phyloP scores from a whole-genome alignment of 2,888 invertebrate species.

The Orthosia gothica region DNA sequence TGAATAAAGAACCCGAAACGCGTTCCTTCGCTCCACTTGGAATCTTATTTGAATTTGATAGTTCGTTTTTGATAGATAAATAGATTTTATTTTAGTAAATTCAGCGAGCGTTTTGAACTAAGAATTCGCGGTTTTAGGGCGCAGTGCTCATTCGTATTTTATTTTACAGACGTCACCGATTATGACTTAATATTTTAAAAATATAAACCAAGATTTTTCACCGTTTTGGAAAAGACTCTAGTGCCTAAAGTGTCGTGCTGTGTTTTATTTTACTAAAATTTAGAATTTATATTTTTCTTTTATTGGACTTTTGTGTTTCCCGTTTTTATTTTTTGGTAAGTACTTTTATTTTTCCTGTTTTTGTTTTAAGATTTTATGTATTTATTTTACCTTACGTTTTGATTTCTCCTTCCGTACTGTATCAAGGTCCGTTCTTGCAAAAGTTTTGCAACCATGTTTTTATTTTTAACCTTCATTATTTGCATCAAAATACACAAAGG shows the following conservation, averaged over 20 bases:
- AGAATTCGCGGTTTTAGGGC: slow-evolving; percentile 77
- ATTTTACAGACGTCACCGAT: slow-evolving; percentile 82
- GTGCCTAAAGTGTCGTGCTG: slow-evolving; percentile 89
- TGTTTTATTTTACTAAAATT: slow-evolving; percentile 82
- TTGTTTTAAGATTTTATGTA: slow-evolving; percentile 55
- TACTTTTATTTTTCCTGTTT: slow-evolving; percentile 69
- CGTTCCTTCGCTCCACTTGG: slow-evolving; percentile 77
- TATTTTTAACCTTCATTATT: slow-evolving; percentile 30
- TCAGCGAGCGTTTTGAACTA: slow-evolving; percentile 82
- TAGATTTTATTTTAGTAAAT: slow-evolving; percentile 70
- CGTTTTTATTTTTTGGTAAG: slow-evolving; percentile 86
- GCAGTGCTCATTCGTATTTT: slow-evolving; percentile 74
- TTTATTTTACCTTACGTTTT: slow-evolving; percentile 40
- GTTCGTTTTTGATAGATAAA: slow-evolving; percentile 70
- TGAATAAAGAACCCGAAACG: slow-evolving; percentile 84
- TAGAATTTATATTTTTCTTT: slow-evolving; percentile 74
- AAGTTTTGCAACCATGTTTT: background rate
- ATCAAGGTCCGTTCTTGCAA: background rate
- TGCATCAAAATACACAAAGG: slow-evolving; percentile 62
- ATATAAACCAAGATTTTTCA: slow-evolving; percentile 81
- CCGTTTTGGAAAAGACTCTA: slow-evolving; percentile 81
- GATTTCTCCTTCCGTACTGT: slow-evolving; percentile 17
- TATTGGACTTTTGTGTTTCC: slow-evolving; percentile 86
- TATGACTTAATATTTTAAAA: slow-evolving; percentile 80
- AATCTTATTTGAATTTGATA: slow-evolving; percentile 82